Evolutionary conservation across 1,140 invertebrate species (phyloP), one percentile per base, ranked within the genome.

Genomic region (Brachionus angularis): DNA sequence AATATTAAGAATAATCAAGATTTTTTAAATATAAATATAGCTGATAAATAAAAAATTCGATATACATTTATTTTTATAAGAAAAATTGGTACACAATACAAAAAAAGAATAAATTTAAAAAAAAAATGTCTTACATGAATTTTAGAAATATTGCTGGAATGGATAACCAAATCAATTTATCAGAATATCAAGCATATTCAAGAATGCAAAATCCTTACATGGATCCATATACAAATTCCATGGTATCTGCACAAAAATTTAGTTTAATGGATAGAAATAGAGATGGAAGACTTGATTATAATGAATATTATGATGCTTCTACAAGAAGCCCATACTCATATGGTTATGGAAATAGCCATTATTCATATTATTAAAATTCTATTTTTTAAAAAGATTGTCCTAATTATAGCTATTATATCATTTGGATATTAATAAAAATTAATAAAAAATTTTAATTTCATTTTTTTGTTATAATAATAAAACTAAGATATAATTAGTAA

Each of bases 191-290:
- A 14, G 29, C 12, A 8, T 33, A 33, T 16, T 33, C 29, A 33
- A 27, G 33, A 55, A 31, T 33, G 29, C 31, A 1, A 31, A 33
- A 55, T 55, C 52, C 52, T 1, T 18, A 36, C 31, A 55, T 33
- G 21, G 29, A 55, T 14, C 16, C 10, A 12, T 55, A 33, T 21
- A 55, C 52, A 8, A 55, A 55, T 8, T 33, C 34, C 27, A 25
- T 52, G 1, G 25, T 29, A 52, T 52, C 52, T 3, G 10, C 31
- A 3, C 10, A 33, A 18, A 27, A 55, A 55, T 55, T 55, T 55
- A 33, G 27, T 33, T 31, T 55, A 34, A 55, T 55, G 52, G 52
- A 55, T 10, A 55, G 52, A 55, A 55, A 55, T 34, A 31, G 52
- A 16, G 52, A 55, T 34, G 52, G 52, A 33, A 27, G 29, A 3